Percentiles rank a stretch among this genome's conserved stretches.
Evolutionary conservation across 2,113 vertebrate species (phyloP).

Genomic region (Rhombomys opimus): DNA sequence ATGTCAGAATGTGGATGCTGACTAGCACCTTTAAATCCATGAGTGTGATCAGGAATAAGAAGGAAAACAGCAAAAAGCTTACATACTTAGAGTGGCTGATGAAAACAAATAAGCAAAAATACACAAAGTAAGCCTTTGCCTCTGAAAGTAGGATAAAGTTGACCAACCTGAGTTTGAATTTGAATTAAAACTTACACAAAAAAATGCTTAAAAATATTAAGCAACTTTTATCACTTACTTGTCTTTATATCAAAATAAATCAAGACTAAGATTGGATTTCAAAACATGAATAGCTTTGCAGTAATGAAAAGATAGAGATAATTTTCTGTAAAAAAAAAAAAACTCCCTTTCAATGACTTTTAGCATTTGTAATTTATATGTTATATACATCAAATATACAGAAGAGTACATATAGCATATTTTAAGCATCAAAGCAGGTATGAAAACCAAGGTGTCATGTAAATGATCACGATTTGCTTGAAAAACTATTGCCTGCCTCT

Average conservation of each 20-base stretch:
- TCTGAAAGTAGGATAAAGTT: neutral
- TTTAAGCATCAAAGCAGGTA: neutral
- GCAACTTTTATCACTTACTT: neutral
- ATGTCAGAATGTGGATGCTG: neutral
- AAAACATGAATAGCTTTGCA: neutral
- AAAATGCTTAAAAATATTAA: neutral
- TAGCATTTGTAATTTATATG: neutral
- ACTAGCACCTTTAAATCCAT: neutral
- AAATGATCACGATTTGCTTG: neutral
- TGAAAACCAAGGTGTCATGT: neutral
- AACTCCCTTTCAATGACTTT: neutral
- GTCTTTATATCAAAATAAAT: neutral
- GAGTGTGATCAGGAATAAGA: neutral
- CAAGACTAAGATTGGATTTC: neutral
- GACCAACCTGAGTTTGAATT: neutral
- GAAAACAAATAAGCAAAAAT: neutral
- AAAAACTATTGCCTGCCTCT: neutral
- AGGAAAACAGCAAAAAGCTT: neutral
- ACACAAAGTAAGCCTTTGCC: neutral
- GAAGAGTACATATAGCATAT: neutral
- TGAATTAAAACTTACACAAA: neutral
- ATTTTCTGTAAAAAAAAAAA: neutral
- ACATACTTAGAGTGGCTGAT: neutral
- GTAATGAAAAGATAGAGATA: neutral
- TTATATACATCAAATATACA: neutral